These are phyloP conservation scores for Trachelus troglodyta DNA, from an alignment of 2,888 invertebrate genomes.

Conservation along the genomic window DNA sequence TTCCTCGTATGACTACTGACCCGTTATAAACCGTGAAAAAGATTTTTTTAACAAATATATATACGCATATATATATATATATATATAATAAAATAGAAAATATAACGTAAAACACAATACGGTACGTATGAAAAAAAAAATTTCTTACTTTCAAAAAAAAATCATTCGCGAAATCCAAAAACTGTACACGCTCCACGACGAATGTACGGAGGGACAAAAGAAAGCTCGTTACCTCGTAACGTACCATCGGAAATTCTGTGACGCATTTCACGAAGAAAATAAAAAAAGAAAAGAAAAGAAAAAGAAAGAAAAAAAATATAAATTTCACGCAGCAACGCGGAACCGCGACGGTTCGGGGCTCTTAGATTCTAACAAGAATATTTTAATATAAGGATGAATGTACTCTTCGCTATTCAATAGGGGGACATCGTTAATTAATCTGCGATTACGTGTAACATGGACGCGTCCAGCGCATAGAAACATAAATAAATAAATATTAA, in stretches of 20 bases:
- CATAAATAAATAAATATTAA: constrained; percentile 62
- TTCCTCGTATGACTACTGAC: not conserved
- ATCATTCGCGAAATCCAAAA: not conserved
- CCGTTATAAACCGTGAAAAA: not conserved
- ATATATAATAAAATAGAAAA: not conserved
- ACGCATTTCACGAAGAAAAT: not conserved
- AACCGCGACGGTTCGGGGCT: constrained; percentile 52
- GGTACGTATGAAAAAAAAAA: not conserved
- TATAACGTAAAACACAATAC: not conserved
- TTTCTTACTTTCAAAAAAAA: no score
- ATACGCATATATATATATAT: constrained; percentile 16
- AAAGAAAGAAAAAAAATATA: not conserved
- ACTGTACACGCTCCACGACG: not conserved
- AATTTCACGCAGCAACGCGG: constrained; percentile 47
- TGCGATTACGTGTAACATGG: constrained; percentile 49
- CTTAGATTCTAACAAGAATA: constrained; percentile 52
- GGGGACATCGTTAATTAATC: constrained; percentile 44
- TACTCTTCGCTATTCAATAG: constrained; percentile 43
- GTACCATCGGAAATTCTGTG: no score
- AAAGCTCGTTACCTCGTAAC: no score
- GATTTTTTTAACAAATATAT: constrained; percentile 9
- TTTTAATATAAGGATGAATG: constrained; percentile 49
- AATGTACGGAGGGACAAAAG: not conserved
- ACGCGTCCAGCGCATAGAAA: constrained; percentile 64
- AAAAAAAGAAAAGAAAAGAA: not conserved